Evolutionary conservation across 1,140 invertebrate genomes (phyloP).

Genomic region (Rhagoletis zephyria): DNA sequence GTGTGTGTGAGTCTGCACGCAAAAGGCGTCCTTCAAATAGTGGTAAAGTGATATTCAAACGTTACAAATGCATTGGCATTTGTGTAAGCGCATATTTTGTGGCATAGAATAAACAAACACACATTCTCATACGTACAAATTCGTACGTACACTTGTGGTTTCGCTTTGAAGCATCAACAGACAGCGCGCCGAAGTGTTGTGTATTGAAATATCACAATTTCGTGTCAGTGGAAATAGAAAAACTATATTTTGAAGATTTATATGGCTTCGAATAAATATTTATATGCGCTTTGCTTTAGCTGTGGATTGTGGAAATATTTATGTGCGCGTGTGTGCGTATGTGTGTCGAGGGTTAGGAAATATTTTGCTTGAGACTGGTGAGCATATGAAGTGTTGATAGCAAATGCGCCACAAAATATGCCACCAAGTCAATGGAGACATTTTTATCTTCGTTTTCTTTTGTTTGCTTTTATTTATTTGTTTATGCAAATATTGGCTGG

Average conservation of each 20-base stretch:
- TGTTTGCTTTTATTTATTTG: neutral
- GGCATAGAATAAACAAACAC: neutral
- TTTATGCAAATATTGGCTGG: neutral
- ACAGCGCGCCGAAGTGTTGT: neutral
- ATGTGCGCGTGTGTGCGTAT: neutral
- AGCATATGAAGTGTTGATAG: slow-evolving; percentile 4
- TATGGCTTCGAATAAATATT: slow-evolving; percentile 7
- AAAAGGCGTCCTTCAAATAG: slow-evolving; percentile 35
- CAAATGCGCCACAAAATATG: slow-evolving; percentile 30
- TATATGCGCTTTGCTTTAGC: slow-evolving; percentile 21
- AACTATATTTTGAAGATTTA: slow-evolving; percentile 36
- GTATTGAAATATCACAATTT: slow-evolving; percentile 18
- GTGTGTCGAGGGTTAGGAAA: neutral
- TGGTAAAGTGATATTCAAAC: slow-evolving; percentile 9
- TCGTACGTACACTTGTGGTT: neutral
- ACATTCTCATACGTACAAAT: neutral
- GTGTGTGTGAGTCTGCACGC: neutral
- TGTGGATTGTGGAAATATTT: neutral
- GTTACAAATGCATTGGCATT: slow-evolving; percentile 24
- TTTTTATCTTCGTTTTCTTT: neutral
- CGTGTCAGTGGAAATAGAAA: neutral
- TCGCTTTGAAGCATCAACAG: neutral
- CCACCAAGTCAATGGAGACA: neutral
- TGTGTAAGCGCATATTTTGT: slow-evolving; percentile 15
- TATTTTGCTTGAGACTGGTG: neutral